Evolutionary conservation across 2,113 vertebrate genomes (phyloP), one percentile per base, ranked within the genome.

Genomic region (Perccottus glenii): DNA sequence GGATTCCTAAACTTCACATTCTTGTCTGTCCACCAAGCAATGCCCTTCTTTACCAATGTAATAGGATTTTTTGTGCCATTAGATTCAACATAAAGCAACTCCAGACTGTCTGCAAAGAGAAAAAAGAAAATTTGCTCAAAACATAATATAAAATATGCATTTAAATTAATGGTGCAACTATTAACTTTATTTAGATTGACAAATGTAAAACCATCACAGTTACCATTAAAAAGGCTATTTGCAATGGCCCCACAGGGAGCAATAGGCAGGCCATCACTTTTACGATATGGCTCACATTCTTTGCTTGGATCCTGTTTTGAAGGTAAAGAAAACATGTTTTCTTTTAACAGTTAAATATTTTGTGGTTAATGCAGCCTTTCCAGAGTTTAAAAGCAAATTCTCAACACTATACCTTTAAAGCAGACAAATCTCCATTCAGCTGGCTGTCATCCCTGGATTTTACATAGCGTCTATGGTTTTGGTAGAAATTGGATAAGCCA

Each of bases 21-120:
- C 87, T 98, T 99, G 91, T 99, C 98, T 60, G 97, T 99, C 96
- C 96, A 99, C 98, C 98, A 99, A 0, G 98, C 98, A 67, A 99
- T 98, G 45, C 95, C 96, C 78, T 93, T 98, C 81, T 94, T 99
- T 40, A 87, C 89, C 84, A 99, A 88, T 67, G 61, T 0, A 85
- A 99, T 89, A 2, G 6, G 2, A 11, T 32, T 90, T 58, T 12
- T 77, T 60, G 86, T 93, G 60, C 86, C 92, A 48, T 93, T 95
- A 70, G 70, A 51, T 11, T 94, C 87, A 27, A 95, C 47, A 40
- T 92, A 87, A 82, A 85, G 95, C 52, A 99, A 89, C 45, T 90
- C 80, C 82, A 99, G 70, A n/a, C 96, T 95, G 90, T 99, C 98
- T 94, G 93, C 67, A 78, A 84, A 0, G 5, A 16, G 53, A 4